phyloP scores from a whole-genome alignment of 1,140 invertebrate species.

The Calephelis nemesis region DNA sequence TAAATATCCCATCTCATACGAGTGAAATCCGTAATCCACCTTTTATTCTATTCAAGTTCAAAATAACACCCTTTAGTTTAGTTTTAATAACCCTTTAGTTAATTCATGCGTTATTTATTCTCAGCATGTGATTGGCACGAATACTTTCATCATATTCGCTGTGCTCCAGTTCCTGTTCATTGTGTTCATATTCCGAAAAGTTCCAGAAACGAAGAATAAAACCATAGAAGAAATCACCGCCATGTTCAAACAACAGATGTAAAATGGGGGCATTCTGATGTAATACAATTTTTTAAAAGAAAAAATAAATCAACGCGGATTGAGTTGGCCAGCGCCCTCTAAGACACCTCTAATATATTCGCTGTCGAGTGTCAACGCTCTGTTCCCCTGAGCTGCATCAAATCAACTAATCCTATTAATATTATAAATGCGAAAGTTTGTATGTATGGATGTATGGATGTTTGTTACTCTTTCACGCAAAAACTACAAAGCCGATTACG shows the following conservation, averaged over 20 bases:
- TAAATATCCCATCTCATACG: neutral
- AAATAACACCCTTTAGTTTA: neutral
- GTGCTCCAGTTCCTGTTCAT: conserved; percentile 94
- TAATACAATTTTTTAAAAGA: no score
- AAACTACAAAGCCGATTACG: no score
- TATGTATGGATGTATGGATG: no score
- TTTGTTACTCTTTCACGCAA: no score
- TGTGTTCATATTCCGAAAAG: conserved; percentile 84
- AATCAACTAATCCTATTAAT: no score
- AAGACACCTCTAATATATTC: no score
- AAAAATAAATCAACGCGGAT: no score
- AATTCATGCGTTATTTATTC: conserved; percentile 26
- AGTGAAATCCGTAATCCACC: neutral
- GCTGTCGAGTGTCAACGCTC: no score
- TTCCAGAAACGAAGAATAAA: conserved; percentile 99
- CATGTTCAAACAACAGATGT: conserved; percentile 84
- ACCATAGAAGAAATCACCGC: conserved; percentile 97
- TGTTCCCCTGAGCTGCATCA: no score
- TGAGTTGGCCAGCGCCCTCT: no score
- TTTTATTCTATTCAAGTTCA: neutral
- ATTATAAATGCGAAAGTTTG: no score
- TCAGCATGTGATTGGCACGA: conserved; percentile 58
- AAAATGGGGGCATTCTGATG: neutral
- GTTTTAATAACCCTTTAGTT: neutral
- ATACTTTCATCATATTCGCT: conserved; percentile 96